Evolutionary conservation across 2,888 invertebrate genomes (phyloP).

Genomic region (Cephus pulcher): DNA sequence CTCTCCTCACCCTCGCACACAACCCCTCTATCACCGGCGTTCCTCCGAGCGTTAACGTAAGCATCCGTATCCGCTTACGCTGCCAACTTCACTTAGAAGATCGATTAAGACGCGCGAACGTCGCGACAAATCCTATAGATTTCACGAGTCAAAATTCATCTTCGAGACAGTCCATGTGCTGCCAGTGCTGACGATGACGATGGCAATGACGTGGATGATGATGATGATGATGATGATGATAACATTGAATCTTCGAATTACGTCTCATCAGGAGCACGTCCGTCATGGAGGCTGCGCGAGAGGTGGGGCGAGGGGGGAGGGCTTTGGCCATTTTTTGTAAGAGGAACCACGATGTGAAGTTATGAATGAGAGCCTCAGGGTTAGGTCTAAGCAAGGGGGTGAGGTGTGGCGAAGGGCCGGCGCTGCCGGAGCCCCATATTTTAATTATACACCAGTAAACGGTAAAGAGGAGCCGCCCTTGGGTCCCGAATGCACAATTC

Average conservation of each 20-base stretch:
- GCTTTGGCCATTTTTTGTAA: not conserved
- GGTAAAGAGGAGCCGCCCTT: not conserved
- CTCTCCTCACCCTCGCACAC: not conserved
- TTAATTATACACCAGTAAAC: not conserved
- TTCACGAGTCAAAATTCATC: not conserved
- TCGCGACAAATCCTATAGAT: not conserved
- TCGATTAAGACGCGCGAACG: not conserved
- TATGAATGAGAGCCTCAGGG: not conserved
- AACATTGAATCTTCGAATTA: too few relatives aligned
- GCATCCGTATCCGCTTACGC: not conserved
- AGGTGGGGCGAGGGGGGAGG: not conserved
- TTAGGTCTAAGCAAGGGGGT: not conserved
- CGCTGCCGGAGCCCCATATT: not conserved
- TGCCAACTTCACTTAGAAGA: not conserved
- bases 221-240: too few relatives aligned
- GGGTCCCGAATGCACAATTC: not conserved
- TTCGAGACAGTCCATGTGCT: not conserved
- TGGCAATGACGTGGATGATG: not conserved
- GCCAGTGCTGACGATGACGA: not conserved
- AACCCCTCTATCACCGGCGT: not conserved
- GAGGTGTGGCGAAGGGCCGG: not conserved
- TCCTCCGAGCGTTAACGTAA: not conserved
- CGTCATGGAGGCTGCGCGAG: not conserved
- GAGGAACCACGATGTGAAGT: not conserved
- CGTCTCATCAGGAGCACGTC: too few relatives aligned